These are phyloP conservation scores for Crenuchus spilurus DNA, from an alignment of 2,797 vertebrate species.

Conservation along the genomic window DNA sequence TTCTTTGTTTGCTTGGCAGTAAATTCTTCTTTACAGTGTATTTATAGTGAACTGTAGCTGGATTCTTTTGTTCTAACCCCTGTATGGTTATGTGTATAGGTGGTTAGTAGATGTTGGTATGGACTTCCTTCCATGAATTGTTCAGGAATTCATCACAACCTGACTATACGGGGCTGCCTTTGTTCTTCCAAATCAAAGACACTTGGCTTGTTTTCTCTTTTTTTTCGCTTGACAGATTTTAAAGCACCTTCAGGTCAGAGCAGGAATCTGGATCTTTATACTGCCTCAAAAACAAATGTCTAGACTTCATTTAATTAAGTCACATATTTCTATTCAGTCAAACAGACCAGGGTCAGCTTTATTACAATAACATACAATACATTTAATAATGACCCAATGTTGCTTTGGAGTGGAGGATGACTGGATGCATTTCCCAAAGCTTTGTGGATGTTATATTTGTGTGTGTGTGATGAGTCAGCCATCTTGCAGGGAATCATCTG, in stretches of 20 bases:
- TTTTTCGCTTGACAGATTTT: slow-evolving; percentile 25
- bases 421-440: too few species aligned
- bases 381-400: too few species aligned
- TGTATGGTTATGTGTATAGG: slow-evolving; percentile 22
- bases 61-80: slow-evolving; percentile 23
- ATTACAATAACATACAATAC: too few species aligned
- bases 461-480: too few species aligned
- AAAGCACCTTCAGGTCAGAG: slow-evolving; percentile 14
- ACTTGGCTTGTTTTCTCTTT: slow-evolving; percentile 15
- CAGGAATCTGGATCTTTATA: slow-evolving; percentile 1
- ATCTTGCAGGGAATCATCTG: too few species aligned
- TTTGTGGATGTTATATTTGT: too few species aligned
- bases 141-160: slow-evolving; percentile 25
- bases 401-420: too few species aligned
- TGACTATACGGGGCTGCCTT: slow-evolving; percentile 34
- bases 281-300: too few species aligned
- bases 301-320: too few species aligned
- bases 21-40: neutral
- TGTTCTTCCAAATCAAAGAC: slow-evolving; percentile 48
- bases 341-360: too few species aligned
- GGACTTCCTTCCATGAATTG: slow-evolving; percentile 59
- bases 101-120: slow-evolving; percentile 27
- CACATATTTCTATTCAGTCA: too few species aligned
- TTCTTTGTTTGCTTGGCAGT: too few species aligned
- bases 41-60: slow-evolving; percentile 7